These are phyloP conservation scores for Lagria hirta DNA, from an alignment of 2,888 invertebrate genomes.

Conservation along the genomic window DNA sequence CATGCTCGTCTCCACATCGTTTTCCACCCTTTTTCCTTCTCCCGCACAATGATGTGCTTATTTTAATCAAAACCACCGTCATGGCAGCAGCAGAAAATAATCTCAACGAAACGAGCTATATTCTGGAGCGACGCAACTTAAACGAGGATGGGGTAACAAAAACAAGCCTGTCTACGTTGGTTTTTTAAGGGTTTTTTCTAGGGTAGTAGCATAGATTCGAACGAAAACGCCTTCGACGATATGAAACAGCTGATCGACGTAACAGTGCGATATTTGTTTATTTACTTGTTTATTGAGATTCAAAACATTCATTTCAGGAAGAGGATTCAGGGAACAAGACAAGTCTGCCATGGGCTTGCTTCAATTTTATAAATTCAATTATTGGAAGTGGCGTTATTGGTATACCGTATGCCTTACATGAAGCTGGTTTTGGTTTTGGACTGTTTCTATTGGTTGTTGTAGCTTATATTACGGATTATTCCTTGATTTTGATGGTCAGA, in stretches of 20 bases:
- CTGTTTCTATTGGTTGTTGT: constrained; percentile 68
- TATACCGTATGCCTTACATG: constrained; percentile 80
- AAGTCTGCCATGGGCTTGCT: constrained; percentile 74
- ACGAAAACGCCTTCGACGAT: constrained; percentile 66
- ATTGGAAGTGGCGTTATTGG: constrained; percentile 86
- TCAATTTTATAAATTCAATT: constrained; percentile 87
- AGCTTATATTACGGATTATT: constrained; percentile 78
- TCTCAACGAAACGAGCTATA: constrained; percentile 49
- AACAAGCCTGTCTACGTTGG: too few relatives aligned
- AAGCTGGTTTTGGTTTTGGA: constrained; percentile 79
- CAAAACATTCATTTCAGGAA: constrained; percentile 45
- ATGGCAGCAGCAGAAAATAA: constrained; percentile 12
- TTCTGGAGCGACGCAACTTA: constrained; percentile 45
- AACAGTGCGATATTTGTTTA: too few relatives aligned
- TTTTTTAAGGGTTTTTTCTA: constrained; percentile 46
- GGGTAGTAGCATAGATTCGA: constrained; percentile 65
- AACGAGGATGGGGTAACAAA: constrained; percentile 51
- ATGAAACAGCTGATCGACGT: constrained; percentile 60
- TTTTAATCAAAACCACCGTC: not conserved
- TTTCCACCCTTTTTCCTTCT: constrained; percentile 1
- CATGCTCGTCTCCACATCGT: constrained; percentile 7
- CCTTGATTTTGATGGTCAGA: constrained; percentile 74
- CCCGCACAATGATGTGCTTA: not conserved
- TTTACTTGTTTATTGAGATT: too few relatives aligned
- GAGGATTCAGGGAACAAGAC: constrained; percentile 63